Percentiles rank a stretch among this genome's conserved stretches.
These are phyloP conservation scores for Pollachius pollachius DNA, from an alignment of 2,113 vertebrate genomes.

Conservation along the genomic window DNA sequence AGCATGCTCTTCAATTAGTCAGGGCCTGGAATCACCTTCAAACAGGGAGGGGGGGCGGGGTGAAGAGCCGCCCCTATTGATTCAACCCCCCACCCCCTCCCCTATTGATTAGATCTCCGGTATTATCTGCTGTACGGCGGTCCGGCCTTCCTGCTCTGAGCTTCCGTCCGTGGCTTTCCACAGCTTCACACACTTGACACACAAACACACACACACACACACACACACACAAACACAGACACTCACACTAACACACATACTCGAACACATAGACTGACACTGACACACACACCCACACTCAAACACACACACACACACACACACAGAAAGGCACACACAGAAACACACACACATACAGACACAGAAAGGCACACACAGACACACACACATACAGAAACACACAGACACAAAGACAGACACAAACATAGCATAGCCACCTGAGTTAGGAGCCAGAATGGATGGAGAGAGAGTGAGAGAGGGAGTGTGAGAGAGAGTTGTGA, in stretches of 20 bases:
- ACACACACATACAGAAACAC: too few species aligned
- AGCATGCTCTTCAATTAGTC: conserved; percentile 70
- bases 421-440: conserved; percentile 45
- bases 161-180: conserved; percentile 55
- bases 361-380: too few species aligned
- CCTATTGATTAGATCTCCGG: conserved; percentile 71
- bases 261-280: background rate
- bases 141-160: conserved; percentile 53
- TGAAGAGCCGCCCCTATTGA: conserved; percentile 67
- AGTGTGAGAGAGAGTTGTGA: conserved; percentile 27
- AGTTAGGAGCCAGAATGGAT: conserved; percentile 31
- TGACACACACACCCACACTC: background rate
- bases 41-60: conserved; percentile 53
- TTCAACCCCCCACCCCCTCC: conserved; percentile 59
- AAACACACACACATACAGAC: too few species aligned
- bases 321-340: background rate
- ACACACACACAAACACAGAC: too few species aligned
- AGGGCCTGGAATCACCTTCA: conserved; percentile 64
- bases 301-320: too few species aligned
- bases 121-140: conserved; percentile 62
- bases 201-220: background rate
- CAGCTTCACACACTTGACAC: conserved; percentile 7
- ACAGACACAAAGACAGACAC: conserved; percentile 4
- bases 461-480: background rate
- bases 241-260: background rate